Conservation (phyloP, 2,113 vertebrate species). For the Globicephala melas region DNA sequence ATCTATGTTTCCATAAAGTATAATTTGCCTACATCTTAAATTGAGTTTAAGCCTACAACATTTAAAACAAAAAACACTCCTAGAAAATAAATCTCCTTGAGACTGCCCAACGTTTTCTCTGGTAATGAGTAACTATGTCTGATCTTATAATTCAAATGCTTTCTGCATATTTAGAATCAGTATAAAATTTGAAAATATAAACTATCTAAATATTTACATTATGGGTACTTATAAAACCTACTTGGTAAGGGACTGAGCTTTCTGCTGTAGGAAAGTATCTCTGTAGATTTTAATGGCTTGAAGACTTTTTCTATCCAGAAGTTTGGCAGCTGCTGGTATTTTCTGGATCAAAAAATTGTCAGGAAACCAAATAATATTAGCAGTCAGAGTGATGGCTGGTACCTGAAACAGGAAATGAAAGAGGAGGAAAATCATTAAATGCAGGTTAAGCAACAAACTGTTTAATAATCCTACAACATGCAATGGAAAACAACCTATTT, state of each 20-base stretch:
- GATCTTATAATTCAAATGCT: background rate
- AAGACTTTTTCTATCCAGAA: slow-evolving; percentile 94
- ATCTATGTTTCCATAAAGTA: background rate
- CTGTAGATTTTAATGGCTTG: slow-evolving; percentile 89
- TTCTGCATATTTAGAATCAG: background rate
- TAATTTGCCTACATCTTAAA: background rate
- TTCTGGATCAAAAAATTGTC: slow-evolving; percentile 93
- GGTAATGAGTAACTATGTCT: background rate
- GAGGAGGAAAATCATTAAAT: background rate
- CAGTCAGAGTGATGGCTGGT: slow-evolving; percentile 95
- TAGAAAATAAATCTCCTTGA: background rate
- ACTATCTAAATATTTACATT: background rate
- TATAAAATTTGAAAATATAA: background rate
- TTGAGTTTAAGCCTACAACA: background rate
- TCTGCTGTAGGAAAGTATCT: slow-evolving; percentile 93
- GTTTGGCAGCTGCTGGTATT: slow-evolving; percentile 93
- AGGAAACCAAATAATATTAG: slow-evolving; percentile 98
- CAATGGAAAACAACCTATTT: background rate
- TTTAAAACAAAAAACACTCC: background rate
- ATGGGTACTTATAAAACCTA: slow-evolving; percentile 76
- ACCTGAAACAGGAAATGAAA: slow-evolving; percentile 82
- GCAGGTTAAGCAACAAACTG: background rate
- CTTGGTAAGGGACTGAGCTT: slow-evolving; percentile 93
- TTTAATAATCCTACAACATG: background rate
- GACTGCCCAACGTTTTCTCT: background rate